Conservation (phyloP, 1,140 invertebrate species). For the Orius insidiosus region DNA sequence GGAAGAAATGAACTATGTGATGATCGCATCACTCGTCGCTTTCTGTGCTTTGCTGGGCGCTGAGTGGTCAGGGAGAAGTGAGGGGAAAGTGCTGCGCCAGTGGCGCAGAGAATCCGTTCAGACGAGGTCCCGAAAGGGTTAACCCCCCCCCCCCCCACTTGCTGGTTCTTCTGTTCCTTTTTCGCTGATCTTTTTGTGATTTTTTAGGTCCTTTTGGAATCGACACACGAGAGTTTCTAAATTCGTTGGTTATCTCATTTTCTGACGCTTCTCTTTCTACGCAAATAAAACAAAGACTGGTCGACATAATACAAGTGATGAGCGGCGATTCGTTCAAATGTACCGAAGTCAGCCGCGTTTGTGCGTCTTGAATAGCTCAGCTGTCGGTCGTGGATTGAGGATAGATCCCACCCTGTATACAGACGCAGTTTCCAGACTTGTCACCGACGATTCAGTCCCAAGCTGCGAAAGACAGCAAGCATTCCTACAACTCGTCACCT, state of each 20-base stretch:
- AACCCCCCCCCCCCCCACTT: too few species aligned
- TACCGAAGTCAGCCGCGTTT: conserved; percentile 38
- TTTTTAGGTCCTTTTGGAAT: conserved; percentile 55
- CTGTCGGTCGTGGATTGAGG: conserved; percentile 27
- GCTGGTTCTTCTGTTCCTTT: too few species aligned
- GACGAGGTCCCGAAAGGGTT: too few species aligned
- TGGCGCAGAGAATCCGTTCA: too few species aligned
- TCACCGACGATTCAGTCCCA: conserved; percentile 32
- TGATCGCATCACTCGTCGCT: too few species aligned
- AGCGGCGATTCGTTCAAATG: conserved; percentile 41
- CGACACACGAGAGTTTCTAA: conserved; percentile 77
- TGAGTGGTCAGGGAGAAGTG: too few species aligned
- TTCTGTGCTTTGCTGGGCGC: too few species aligned
- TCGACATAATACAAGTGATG: conserved; percentile 62
- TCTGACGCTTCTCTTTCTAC: conserved; percentile 61
- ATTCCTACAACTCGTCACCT: conserved; percentile 53
- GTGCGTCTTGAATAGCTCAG: conserved; percentile 31
- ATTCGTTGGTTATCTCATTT: conserved; percentile 75
- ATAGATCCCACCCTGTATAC: conserved; percentile 22
- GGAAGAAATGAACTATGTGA: too few species aligned
- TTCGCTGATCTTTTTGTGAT: too few species aligned
- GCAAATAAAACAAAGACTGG: conserved; percentile 55
- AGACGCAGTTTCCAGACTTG: conserved; percentile 34
- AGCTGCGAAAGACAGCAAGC: conserved; percentile 63
- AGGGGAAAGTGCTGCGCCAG: too few species aligned